These are phyloP conservation scores for Calonectris borealis DNA, from an alignment of 2,113 vertebrate genomes.

Conservation along the genomic window DNA sequence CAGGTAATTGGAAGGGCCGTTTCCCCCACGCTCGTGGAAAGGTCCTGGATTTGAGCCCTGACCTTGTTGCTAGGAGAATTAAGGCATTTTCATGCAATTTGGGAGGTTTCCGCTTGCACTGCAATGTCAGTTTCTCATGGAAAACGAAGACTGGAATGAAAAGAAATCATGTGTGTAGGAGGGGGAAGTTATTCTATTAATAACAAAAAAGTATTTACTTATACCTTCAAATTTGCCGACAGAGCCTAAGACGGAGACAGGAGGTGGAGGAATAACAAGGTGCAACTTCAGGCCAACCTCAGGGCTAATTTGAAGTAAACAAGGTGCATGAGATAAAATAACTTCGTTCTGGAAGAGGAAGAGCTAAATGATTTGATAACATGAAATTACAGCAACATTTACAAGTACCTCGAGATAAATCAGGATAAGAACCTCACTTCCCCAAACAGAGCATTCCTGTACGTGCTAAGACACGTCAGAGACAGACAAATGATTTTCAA, in stretches of 20 bases:
- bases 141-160: constrained; percentile 36
- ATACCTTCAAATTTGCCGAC: background rate
- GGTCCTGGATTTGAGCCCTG: constrained; percentile 32
- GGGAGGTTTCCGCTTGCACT: constrained; percentile 9
- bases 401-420: constrained; percentile 36
- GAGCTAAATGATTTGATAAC: constrained; percentile 46
- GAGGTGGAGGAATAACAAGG: constrained; percentile 43
- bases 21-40: background rate
- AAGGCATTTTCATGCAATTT: constrained; percentile 21
- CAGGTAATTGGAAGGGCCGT: constrained; percentile 45
- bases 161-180: constrained; percentile 42
- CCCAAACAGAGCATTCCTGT: constrained; percentile 49
- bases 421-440: constrained; percentile 49
- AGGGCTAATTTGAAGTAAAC: constrained; percentile 66
- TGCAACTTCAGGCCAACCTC: constrained; percentile 61
- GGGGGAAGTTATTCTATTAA: constrained; percentile 44
- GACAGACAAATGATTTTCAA: constrained; percentile 14
- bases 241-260: constrained; percentile 29
- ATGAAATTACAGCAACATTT: constrained; percentile 52
- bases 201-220: constrained; percentile 59
- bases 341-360: constrained; percentile 51
- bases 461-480: constrained; percentile 18
- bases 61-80: constrained; percentile 52
- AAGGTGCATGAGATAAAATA: constrained; percentile 57
- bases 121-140: constrained; percentile 39